phyloP scores from a whole-genome alignment of 2,113 vertebrate species.

The Donacobius atricapilla region DNA sequence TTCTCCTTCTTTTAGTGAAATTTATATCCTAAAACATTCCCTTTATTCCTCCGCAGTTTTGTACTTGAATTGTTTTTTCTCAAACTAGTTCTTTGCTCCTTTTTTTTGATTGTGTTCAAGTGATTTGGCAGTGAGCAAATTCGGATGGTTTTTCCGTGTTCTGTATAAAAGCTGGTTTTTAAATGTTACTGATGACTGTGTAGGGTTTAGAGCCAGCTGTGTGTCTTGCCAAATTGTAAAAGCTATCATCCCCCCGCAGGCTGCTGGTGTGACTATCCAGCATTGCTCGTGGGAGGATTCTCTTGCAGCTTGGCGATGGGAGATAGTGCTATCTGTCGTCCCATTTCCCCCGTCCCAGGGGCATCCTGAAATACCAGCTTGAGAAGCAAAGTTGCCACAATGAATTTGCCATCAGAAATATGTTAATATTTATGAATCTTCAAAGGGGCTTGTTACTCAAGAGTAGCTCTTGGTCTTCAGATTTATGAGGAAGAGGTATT shows the following conservation, averaged over 20 bases:
- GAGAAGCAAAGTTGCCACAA: background rate
- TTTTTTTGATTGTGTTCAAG: background rate
- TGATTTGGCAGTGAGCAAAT: slow-evolving; percentile 6
- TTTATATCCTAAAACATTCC: background rate
- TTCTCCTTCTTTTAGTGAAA: background rate
- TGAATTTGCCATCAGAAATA: background rate
- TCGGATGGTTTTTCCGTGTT: background rate
- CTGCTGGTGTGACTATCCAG: background rate
- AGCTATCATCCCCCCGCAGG: background rate
- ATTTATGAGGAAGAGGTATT: background rate
- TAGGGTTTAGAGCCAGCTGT: background rate
- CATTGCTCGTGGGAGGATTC: background rate
- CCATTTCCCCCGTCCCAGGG: background rate
- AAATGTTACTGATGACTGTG: slow-evolving; percentile 26
- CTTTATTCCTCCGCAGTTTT: background rate
- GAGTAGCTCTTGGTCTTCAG: background rate
- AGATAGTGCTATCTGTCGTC: background rate
- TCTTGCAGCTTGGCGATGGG: background rate
- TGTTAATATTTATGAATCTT: background rate
- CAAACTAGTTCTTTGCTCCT: background rate
- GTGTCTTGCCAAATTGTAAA: background rate
- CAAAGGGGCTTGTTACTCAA: background rate
- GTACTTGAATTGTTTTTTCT: background rate
- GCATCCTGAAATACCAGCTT: background rate
- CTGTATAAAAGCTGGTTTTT: background rate